phyloP scores from a whole-genome alignment of 92 coral and sea anemone species.

The Siderastrea radians region DNA sequence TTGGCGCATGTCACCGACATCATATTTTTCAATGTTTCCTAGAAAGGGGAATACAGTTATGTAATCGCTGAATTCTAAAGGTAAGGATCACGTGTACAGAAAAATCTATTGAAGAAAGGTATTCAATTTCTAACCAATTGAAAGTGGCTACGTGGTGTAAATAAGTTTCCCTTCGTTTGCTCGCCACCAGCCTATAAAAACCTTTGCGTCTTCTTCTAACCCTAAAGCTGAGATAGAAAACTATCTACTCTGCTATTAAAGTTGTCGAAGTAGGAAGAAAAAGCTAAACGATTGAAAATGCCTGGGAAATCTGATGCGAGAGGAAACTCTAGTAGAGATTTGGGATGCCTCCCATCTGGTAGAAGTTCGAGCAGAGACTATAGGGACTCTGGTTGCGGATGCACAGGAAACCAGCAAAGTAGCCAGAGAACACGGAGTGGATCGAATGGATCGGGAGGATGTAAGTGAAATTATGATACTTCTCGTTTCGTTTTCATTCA shows the following conservation, averaged over 20 bases:
- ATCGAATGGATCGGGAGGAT: background rate
- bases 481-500: background rate
- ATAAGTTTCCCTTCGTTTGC: background rate
- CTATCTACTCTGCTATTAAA: background rate
- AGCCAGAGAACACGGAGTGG: background rate
- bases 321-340: background rate
- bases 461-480: background rate
- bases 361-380: background rate
- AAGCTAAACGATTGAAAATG: background rate
- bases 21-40: background rate
- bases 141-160: background rate
- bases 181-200: background rate
- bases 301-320: background rate
- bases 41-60: background rate
- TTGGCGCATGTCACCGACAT: background rate
- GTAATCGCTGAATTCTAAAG: background rate
- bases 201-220: background rate
- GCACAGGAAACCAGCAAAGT: no score
- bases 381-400: no score
- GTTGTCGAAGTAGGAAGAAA: background rate
- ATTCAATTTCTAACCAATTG: no score
- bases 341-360: background rate
- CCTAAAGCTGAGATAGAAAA: background rate
- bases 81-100: background rate
- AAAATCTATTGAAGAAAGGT: no score